Conservation (phyloP, 2,797 vertebrate genomes). For the Tapera naevia region DNA sequence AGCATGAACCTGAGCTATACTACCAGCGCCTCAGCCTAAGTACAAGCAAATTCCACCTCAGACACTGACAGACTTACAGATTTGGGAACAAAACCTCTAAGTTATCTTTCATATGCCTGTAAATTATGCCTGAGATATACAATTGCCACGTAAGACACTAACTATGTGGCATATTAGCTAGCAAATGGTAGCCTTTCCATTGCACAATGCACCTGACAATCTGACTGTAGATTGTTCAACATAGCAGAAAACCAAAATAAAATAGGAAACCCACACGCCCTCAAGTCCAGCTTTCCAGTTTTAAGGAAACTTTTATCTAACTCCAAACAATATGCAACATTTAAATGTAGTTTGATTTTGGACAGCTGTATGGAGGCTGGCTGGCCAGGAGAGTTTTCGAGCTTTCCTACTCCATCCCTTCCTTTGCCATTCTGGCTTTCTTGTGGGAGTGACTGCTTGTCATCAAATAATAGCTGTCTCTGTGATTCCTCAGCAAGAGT, state of each 20-base stretch:
- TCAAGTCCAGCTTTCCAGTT: not conserved
- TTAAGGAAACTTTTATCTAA: not conserved
- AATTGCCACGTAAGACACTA: not conserved
- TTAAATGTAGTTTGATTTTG: not conserved
- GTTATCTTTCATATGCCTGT: not conserved
- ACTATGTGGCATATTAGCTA: not conserved
- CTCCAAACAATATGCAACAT: not conserved
- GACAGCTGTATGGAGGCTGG: not conserved
- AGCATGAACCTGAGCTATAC: fast-evolving
- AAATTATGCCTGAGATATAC: not conserved
- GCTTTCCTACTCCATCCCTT: not conserved
- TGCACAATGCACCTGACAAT: not conserved
- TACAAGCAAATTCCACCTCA: not conserved
- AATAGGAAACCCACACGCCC: fast-evolving
- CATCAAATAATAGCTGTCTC: not conserved
- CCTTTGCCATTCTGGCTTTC: not conserved
- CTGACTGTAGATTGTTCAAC: not conserved
- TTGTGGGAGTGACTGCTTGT: not conserved
- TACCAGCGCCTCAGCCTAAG: not conserved
- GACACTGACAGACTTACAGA: not conserved
- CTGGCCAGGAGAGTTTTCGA: not conserved
- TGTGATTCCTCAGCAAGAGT: not conserved
- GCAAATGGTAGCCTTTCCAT: not conserved
- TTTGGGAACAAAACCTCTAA: not conserved
- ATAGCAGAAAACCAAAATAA: not conserved